Evolutionary conservation across 2,888 invertebrate species (phyloP).

Genomic region (Hirtodrosophila confusa): DNA sequence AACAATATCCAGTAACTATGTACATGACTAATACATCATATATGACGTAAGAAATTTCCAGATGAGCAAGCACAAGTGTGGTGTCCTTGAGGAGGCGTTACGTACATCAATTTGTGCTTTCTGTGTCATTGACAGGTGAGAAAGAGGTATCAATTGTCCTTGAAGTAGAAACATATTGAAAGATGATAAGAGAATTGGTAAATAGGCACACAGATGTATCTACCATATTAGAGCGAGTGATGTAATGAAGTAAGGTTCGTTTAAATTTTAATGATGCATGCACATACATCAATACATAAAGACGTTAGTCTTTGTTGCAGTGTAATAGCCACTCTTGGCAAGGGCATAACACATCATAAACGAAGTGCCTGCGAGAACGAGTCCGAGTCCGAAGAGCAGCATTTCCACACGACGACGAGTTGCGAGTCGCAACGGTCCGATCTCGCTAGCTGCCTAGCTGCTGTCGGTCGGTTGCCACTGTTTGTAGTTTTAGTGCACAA

Average conservation of each 20-base stretch:
- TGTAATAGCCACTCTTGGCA: conserved; percentile 55
- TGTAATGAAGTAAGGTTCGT: background rate
- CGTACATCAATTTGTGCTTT: too few species aligned
- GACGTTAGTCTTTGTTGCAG: conserved; percentile 44
- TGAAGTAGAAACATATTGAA: too few species aligned
- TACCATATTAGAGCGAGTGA: too few species aligned
- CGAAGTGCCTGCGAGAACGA: conserved; percentile 55
- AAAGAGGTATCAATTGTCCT: too few species aligned
- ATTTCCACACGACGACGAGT: conserved; percentile 42
- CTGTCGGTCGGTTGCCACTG: conserved; percentile 23
- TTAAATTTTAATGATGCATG: background rate
- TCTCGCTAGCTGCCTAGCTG: conserved; percentile 33
- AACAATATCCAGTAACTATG: too few species aligned
- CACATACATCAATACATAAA: conserved; percentile 1
- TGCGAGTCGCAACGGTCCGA: conserved; percentile 22
- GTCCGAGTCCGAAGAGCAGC: conserved; percentile 24
- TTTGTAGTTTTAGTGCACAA: conserved; percentile 58
- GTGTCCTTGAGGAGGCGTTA: too few species aligned
- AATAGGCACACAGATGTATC: too few species aligned
- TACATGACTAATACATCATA: too few species aligned
- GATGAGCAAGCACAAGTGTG: too few species aligned
- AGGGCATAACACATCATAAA: conserved; percentile 57
- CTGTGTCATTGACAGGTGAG: too few species aligned
- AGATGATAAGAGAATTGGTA: too few species aligned
- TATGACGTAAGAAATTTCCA: too few species aligned